Base-by-base conservation (phyloP, 2,888 invertebrate genomes). In the Hedychridium roseum region DNA sequence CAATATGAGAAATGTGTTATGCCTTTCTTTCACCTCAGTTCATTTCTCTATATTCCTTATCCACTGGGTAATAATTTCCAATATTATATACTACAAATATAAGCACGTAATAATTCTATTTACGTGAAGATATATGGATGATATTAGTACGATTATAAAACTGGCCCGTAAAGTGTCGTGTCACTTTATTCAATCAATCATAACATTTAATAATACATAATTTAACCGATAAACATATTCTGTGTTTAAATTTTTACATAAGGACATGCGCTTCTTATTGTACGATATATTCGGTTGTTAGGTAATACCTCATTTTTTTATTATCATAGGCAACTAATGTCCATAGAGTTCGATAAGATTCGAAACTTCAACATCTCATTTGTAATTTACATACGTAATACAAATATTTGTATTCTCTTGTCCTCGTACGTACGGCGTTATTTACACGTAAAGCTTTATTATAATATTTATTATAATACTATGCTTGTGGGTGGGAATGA, bases 131-230 rank as follows among this genome's bases (percentile, higher is more conserved):
- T 9, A 30, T 58, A 27, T 39, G 41, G 47, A 60, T 46, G 55
- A 50, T 52, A 47, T 47, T 54, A 60, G 46, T 60, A 3, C 34
- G 56, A 68, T 54, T 71, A 68, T 65, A 69, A 58, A 73, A 60
- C 60, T 57, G 54, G 57, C 57, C 44, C 61, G 57, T 70, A 77
- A 78, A 77, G 76, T 76, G 75, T 73, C 66, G 62, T 65, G 64
- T 74, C 73, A 76, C 76, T 78, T 78, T 77, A 76, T 77, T 77
- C 70, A 73, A 73, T 77, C 75, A 76, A 73, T 78, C 70, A 67
- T 78, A 78, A 78, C 77, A 78, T 78, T 75, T 68, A 76, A 76
- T 78, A 78, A 73, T 78, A 77, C 78, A 78, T 71, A 74, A 75
- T 76, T 78, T 71, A 76, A 78, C 72, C 64, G 67, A 74, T 77